Percentiles rank a stretch among this genome's conserved stretches.
Conservation (phyloP, 1,140 invertebrate species). For the Pseudachorutes palmiensis region DNA sequence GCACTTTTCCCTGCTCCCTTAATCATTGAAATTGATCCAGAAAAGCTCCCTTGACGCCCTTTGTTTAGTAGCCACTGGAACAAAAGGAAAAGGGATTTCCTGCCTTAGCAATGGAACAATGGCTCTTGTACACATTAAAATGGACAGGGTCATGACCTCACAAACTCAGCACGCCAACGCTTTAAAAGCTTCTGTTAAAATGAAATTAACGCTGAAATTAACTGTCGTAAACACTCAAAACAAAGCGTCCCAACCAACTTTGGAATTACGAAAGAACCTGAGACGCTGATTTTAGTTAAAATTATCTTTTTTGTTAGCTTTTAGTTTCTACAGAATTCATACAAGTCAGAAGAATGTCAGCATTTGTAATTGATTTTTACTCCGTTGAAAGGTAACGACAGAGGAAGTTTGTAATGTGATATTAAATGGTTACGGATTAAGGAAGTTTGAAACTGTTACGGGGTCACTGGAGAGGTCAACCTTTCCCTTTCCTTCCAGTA, state of each 20-base stretch:
- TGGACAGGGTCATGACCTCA: constrained; percentile 3
- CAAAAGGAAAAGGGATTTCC: background rate
- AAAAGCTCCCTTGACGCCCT: background rate
- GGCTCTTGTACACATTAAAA: background rate
- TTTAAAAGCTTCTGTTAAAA: background rate
- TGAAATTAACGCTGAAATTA: background rate
- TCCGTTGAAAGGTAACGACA: background rate
- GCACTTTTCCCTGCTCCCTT: background rate
- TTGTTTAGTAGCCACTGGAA: too few species aligned
- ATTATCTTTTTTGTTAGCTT: background rate
- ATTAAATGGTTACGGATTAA: background rate
- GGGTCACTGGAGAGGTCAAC: background rate
- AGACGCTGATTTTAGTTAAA: background rate
- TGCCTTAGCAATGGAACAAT: background rate
- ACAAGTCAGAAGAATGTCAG: too few species aligned
- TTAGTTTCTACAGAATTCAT: too few species aligned
- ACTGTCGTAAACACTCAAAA: background rate
- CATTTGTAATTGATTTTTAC: background rate
- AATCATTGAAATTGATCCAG: background rate
- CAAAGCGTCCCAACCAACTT: background rate
- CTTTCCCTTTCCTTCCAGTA: background rate
- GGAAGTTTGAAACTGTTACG: background rate
- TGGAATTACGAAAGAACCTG: background rate
- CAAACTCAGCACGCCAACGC: background rate
- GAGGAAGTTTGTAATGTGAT: background rate